A percentile compares a stretch with the other conserved stretches of the same genome.
phyloP scores from a whole-genome alignment of 2,113 vertebrate genomes.

The Equus quagga region DNA sequence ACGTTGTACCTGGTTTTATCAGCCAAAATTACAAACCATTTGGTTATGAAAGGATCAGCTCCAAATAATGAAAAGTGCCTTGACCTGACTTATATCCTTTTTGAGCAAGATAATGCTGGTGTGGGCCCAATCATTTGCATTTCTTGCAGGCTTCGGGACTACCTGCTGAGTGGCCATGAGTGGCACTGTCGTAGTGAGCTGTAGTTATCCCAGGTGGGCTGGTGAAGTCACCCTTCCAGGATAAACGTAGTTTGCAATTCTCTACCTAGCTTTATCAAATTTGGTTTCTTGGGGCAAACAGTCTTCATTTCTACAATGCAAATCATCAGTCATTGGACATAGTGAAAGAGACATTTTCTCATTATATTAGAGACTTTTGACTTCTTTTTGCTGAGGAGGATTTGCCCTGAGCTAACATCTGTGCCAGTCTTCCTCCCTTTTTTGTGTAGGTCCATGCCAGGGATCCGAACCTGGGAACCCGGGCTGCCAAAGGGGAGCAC shows the following conservation, averaged over 20 bases:
- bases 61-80: background rate
- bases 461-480: too few species aligned
- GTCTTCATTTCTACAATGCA: background rate
- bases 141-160: background rate
- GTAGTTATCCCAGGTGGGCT: background rate
- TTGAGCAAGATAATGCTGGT: background rate
- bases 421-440: too few species aligned
- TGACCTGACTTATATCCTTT: background rate
- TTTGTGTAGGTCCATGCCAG: too few species aligned
- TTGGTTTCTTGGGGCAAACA: background rate
- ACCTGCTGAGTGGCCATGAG: too few species aligned
- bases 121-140: background rate
- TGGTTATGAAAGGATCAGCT: background rate
- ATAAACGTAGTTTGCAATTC: background rate
- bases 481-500: too few species aligned
- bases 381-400: background rate
- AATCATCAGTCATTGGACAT: background rate
- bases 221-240: background rate
- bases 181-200: background rate
- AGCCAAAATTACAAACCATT: background rate
- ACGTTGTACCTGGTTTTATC: background rate
- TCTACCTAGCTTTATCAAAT: background rate
- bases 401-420: too few species aligned
- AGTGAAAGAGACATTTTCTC: background rate
- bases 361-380: background rate